Percentiles rank a stretch among this genome's conserved stretches.
These are phyloP conservation scores for Araneus ventricosus DNA, from an alignment of 1,140 invertebrate genomes.

Conservation along the genomic window DNA sequence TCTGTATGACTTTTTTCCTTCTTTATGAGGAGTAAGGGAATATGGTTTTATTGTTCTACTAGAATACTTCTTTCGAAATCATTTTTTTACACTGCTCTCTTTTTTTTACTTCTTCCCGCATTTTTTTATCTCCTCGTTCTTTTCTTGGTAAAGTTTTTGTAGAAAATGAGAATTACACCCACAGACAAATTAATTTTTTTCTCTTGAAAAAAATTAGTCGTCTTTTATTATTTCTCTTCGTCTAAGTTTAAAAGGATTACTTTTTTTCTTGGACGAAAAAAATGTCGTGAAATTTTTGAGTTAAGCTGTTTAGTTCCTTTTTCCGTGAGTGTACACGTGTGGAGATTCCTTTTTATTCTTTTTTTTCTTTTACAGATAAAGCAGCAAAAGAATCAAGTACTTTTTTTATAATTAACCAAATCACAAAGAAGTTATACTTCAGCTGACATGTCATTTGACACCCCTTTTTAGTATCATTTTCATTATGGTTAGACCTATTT, in stretches of 20 bases:
- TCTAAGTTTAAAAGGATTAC: not conserved
- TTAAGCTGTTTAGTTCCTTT: too few species aligned
- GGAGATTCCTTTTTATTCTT: not conserved
- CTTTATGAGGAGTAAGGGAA: not conserved
- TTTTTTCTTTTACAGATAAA: too few species aligned
- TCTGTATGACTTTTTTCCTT: not conserved
- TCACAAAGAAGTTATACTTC: too few species aligned
- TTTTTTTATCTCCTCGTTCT: not conserved
- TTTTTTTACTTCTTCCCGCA: not conserved
- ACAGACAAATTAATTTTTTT: not conserved
- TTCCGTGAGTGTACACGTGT: too few species aligned
- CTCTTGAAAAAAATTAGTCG: not conserved
- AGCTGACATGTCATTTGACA: too few species aligned
- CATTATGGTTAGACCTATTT: too few species aligned
- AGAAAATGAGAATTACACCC: not conserved
- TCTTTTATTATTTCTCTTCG: not conserved
- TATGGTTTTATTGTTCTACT: conserved; percentile 56
- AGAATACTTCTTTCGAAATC: not conserved
- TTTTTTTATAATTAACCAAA: too few species aligned
- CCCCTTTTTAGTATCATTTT: too few species aligned
- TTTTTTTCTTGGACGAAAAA: not conserved
- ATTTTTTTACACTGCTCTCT: not conserved
- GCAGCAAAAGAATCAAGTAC: too few species aligned
- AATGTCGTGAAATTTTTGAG: not conserved
- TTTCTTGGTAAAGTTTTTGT: not conserved